Evolutionary conservation across 2,888 invertebrate species (phyloP), one percentile per base, ranked within the genome.

Genomic region (Cheilosia vernalis): DNA sequence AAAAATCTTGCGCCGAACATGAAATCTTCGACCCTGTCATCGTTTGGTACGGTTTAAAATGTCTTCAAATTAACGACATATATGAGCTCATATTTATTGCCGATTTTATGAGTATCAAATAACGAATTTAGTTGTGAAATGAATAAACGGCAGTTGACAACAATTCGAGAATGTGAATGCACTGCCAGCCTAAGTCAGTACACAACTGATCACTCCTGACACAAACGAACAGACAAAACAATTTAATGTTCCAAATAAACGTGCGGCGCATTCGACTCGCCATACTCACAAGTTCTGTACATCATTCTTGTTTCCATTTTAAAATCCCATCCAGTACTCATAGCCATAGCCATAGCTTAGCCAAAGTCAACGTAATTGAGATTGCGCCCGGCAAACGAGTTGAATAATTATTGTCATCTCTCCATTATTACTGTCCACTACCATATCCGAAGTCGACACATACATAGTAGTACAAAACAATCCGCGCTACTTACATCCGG

Each of bases 321-420:
- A n/a, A 10, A 56, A n/a, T 30, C 19, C 42, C 51, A 17, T 19
- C 30, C 51, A 13, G 42, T 53, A 42, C 40, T 19, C 19, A 37
- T 6, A 33, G 9, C 33, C 33, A 7, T 9, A 33, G 9, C 33
- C 33, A 33, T 33, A 33, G 10, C 2, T 33, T 7, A 33, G 33
- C 33, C 9, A 49, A 37, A 4, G 60, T 24, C 53, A 64, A 58
- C 49, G 58, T 53, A 76, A 76, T 76, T 76, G 49, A 49, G 49
- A 76, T 67, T 69, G 77, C 51, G 53, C 21, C 77, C 66, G 58
- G 67, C 60, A 60, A 47, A 19, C 47, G 44, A 10, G 56, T 49
- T 42, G 67, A 67, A 67, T 67, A 67, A 69, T 77, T 67, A 76
- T 77, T 77, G 77, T 69, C 67, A 77, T 51, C 56, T 53, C 51